These are phyloP conservation scores for Caerostris darwini DNA, from an alignment of 1,140 invertebrate species.

Conservation along the genomic window DNA sequence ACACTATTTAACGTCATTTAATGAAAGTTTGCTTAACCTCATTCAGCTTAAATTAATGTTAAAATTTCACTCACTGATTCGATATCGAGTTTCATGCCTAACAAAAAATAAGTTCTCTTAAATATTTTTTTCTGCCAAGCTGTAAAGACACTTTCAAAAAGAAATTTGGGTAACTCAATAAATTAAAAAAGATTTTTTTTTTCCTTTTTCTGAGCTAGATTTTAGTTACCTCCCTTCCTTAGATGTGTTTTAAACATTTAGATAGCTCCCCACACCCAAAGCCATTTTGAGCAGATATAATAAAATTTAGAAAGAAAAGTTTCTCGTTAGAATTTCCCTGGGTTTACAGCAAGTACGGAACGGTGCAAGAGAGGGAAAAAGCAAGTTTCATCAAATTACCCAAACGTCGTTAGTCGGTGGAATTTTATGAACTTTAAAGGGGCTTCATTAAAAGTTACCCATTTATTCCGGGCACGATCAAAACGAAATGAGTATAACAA, in stretches of 20 bases:
- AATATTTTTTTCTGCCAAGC: not conserved
- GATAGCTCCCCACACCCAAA: not conserved
- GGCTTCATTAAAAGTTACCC: constrained; percentile 50
- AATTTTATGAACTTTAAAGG: constrained; percentile 45
- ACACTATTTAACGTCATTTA: too few species aligned
- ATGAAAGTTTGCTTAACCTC: too few species aligned
- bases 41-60: not conserved
- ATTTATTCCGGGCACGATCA: constrained; percentile 43
- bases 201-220: not conserved
- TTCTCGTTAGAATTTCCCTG: constrained; percentile 26
- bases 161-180: not conserved
- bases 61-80: not conserved
- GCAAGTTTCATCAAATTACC: constrained; percentile 56
- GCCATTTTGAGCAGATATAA: constrained; percentile 29
- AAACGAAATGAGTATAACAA: constrained; percentile 57
- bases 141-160: not conserved
- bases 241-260: not conserved
- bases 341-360: not conserved
- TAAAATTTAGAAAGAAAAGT: constrained; percentile 43
- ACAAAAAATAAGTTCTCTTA: not conserved
- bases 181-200: not conserved
- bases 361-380: not conserved
- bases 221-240: not conserved
- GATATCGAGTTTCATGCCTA: not conserved
- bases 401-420: constrained; percentile 18